Conservation (phyloP, 2,113 vertebrate species). For the Tauraco erythrolophus region DNA sequence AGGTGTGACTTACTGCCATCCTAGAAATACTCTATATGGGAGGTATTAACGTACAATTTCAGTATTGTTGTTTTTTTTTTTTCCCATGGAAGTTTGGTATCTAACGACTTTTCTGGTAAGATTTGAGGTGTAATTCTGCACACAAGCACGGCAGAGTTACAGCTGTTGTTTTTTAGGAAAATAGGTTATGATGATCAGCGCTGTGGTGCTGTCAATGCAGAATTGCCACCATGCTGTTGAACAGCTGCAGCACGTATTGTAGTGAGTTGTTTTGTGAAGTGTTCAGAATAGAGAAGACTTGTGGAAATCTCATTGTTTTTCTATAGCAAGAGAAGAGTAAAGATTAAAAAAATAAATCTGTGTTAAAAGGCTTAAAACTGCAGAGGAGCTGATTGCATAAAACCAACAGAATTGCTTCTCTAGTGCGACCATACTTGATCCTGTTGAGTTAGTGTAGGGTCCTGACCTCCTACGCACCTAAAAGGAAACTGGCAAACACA, state of each 20-base stretch:
- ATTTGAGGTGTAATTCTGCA: not conserved
- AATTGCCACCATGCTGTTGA: not conserved
- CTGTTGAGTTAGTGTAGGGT: not conserved
- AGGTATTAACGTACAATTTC: not conserved
- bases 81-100: not conserved
- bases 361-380: not conserved
- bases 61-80: not conserved
- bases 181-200: not conserved
- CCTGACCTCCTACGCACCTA: not conserved
- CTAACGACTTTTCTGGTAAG: not conserved
- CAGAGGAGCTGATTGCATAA: not conserved
- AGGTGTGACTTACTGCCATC: not conserved
- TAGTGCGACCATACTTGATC: not conserved
- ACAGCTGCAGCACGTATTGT: not conserved
- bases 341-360: not conserved
- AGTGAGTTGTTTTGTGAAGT: not conserved
- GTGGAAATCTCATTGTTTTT: not conserved
- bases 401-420: not conserved
- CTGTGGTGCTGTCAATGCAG: not conserved
- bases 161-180: not conserved
- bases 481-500: not conserved
- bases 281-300: not conserved
- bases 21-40: not conserved
- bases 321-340: not conserved
- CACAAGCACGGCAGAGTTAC: not conserved